Evolutionary conservation across 53 echinoderm and acorn worm genomes (phyloP).

Genomic region (Glandiceps talaboti): DNA sequence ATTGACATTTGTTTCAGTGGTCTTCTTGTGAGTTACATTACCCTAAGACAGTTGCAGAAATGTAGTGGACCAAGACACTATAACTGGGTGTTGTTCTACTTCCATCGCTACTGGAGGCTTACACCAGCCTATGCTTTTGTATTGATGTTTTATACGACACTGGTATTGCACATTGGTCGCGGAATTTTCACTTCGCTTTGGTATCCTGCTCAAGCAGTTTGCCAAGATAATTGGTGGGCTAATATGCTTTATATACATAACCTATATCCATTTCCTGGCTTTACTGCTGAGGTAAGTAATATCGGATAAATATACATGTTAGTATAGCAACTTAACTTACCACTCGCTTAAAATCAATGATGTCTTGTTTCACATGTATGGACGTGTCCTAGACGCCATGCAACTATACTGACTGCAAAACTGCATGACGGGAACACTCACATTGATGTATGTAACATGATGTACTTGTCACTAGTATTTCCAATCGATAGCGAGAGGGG

Average conservation of each 20-base stretch:
- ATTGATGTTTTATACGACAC: conserved; percentile 17
- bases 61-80: conserved; percentile 5
- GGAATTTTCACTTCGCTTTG: conserved; percentile 4
- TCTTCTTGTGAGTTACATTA: conserved; percentile 35
- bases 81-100: conserved; percentile 52
- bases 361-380: no score
- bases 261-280: neutral
- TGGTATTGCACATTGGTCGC: conserved; percentile 20
- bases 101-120: conserved; percentile 62
- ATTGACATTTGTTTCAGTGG: no score
- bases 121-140: conserved; percentile 45
- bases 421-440: no score
- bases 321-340: no score
- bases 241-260: neutral
- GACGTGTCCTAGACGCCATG: no score
- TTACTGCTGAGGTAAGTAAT: neutral
- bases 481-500: no score
- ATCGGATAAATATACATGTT: no score
- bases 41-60: conserved; percentile 24
- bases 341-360: no score
- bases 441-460: no score
- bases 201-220: neutral
- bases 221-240: neutral
- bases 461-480: no score
- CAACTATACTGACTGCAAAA: no score